These are phyloP conservation scores for Cryptomyrus ogoouensis DNA, from an alignment of 2,113 vertebrate species.

Conservation along the genomic window DNA sequence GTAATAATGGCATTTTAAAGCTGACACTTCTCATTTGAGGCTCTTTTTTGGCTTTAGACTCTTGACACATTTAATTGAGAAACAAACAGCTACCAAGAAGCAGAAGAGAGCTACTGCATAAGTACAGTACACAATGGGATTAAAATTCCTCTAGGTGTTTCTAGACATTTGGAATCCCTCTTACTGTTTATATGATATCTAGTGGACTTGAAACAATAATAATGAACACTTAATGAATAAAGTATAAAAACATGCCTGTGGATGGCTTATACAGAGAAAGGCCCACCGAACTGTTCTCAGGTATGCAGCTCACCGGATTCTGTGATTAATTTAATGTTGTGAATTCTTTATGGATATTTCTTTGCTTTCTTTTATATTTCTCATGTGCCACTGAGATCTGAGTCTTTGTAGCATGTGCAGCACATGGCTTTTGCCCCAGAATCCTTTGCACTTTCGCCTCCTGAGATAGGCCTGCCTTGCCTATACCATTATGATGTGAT, in stretches of 20 bases:
- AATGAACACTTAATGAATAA: background rate
- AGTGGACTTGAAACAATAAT: background rate
- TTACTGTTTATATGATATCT: background rate
- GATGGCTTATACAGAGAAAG: background rate
- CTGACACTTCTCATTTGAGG: background rate
- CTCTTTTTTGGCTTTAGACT: background rate
- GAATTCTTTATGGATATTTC: background rate
- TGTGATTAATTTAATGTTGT: background rate
- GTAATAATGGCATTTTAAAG: background rate
- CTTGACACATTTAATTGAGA: background rate
- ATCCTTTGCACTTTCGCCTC: background rate
- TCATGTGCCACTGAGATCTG: background rate
- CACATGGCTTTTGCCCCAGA: background rate
- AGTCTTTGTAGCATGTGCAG: background rate
- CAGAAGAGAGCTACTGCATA: too few relatives aligned
- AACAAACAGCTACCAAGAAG: background rate
- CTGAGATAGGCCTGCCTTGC: background rate
- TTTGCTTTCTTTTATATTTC: background rate
- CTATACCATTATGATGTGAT: background rate
- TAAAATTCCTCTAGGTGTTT: background rate
- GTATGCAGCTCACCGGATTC: background rate
- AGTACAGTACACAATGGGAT: background rate
- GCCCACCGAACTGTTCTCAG: background rate
- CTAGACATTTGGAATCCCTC: background rate
- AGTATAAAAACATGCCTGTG: background rate